Evolutionary conservation across 2,113 vertebrate species (phyloP).

Genomic region (Macquaria ambigua): DNA sequence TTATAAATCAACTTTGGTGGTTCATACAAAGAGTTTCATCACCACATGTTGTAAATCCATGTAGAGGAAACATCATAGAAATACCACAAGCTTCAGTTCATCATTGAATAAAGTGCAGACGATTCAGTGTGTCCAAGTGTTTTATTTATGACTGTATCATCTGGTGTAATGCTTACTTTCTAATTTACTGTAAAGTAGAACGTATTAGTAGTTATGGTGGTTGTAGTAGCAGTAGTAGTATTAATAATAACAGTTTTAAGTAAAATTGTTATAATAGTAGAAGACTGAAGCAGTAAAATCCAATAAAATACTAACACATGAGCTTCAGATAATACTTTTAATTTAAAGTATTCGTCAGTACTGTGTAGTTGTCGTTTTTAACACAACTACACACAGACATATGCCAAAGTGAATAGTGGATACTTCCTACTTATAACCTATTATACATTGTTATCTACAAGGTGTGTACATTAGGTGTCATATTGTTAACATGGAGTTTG

Average conservation of each 20-base stretch:
- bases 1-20: not conserved
- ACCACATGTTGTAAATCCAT: slow-evolving; percentile 20
- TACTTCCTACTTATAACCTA: not conserved
- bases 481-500: not conserved
- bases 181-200: not conserved
- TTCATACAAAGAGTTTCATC: not conserved
- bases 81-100: slow-evolving; percentile 11
- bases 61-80: not conserved
- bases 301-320: not conserved
- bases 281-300: not conserved
- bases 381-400: not conserved
- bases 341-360: too few relatives aligned
- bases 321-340: not conserved
- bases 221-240: not conserved
- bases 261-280: not conserved
- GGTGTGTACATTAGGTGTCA: not conserved
- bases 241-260: not conserved
- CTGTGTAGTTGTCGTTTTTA: not conserved
- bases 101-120: slow-evolving; percentile 47
- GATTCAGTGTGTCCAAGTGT: not conserved
- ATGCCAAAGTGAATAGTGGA: not conserved
- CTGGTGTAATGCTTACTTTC: not conserved
- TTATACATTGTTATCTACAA: not conserved
- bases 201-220: not conserved
- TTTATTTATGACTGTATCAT: not conserved